phyloP scores from a whole-genome alignment of 2,888 invertebrate species.

The Hydraecia micacea region DNA sequence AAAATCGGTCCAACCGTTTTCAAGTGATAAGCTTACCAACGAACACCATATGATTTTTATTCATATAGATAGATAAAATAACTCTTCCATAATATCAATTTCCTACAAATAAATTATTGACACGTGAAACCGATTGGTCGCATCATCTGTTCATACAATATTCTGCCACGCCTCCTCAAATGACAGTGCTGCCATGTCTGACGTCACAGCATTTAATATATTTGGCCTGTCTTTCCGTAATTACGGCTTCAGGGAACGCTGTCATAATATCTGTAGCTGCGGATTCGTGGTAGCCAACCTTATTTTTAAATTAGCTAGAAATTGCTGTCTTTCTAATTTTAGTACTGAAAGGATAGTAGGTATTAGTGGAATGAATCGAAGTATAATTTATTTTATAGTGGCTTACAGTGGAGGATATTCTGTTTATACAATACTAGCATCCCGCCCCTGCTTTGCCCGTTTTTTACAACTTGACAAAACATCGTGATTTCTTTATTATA shows the following conservation, averaged over 20 bases:
- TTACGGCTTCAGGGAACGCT: slow-evolving; percentile 31
- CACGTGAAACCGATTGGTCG: slow-evolving; percentile 41
- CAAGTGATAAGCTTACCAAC: too few species aligned
- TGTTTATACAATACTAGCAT: neutral
- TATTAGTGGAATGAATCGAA: neutral
- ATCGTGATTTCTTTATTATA: too few species aligned
- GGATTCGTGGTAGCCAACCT: neutral
- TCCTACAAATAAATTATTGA: slow-evolving; percentile 34
- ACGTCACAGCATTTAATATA: slow-evolving; percentile 37
- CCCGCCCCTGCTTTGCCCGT: too few species aligned
- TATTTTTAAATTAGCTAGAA: slow-evolving; percentile 27
- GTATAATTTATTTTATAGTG: neutral
- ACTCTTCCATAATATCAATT: neutral
- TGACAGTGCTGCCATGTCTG: slow-evolving; percentile 32
- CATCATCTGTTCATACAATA: slow-evolving; percentile 41
- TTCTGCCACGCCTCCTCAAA: slow-evolving; percentile 55
- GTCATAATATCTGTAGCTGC: slow-evolving; percentile 36
- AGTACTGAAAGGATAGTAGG: neutral
- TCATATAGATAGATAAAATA: too few species aligned
- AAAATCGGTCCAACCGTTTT: too few species aligned
- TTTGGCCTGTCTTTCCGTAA: slow-evolving; percentile 27
- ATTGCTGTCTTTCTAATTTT: slow-evolving; percentile 18
- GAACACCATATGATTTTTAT: too few species aligned
- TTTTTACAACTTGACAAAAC: too few species aligned
- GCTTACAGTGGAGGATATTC: neutral